Base-by-base conservation (phyloP, 2,888 invertebrate genomes). In the Vandiemenella viatica region DNA sequence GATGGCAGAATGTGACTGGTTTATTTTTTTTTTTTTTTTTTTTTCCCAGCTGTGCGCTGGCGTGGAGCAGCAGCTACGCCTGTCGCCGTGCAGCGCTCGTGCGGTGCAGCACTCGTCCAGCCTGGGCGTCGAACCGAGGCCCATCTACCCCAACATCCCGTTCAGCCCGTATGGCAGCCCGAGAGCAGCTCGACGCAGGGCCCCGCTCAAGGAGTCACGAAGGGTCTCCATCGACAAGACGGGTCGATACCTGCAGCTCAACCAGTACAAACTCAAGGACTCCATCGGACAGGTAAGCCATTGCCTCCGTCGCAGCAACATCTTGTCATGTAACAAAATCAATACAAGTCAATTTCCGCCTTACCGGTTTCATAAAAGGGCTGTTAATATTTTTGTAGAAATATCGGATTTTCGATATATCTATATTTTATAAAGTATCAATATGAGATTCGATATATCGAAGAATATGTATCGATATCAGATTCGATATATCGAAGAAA, bases 211-310 rank as follows among this genome's bases (percentile, higher is more conserved):
- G 50, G 91, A 92, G 68, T 88, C 87, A 1, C 72, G 87, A 16
- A 71, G 88, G 37, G 84, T 92, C 41, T 90, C 89, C 13, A 83
- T 92, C 46, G 93, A 92, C 57, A 82, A 83, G 62, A 82, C 83
- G 18, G 79, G 86, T 3, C 86, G 83, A 48, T 91, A 86, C 63
- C 75, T 88, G 38, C 91, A 91, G 67, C 77, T 95, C 56, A 95
- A 95, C 69, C 93, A 95, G 71, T 95, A 95, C 67, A 79, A 85
- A 58, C 71, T 95, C 50, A 77, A 91, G 70, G 88, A 92, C 62
- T 85, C 89, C 58, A 92, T 95, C 58, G 93, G 93, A 56, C 91
- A 92, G 82, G 92, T 91, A 62, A 64, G n/a, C n/a, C n/a, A n/a
- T n/a, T n/a, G n/a, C n/a, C n/a, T n/a, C n/a, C n/a, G n/a, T n/a